Conservation (phyloP, 2,888 invertebrate species). For the Chaetogeoica ovagalla region DNA sequence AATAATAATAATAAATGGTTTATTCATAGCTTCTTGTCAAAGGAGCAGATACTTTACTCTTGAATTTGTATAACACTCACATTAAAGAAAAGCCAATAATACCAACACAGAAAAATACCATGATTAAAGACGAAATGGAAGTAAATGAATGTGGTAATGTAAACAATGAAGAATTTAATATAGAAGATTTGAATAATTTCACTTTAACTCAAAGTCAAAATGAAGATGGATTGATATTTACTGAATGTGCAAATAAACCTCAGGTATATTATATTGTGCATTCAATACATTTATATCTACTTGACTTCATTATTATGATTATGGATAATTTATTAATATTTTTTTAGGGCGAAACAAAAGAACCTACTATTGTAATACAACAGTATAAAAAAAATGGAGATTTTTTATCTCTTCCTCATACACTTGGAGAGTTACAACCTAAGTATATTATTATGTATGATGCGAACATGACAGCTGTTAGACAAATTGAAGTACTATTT, state of each 20-base stretch:
- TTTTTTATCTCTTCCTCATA: conserved; percentile 70
- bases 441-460: conserved; percentile 88
- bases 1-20: conserved; percentile 3
- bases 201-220: conserved; percentile 57
- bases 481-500: conserved; percentile 78
- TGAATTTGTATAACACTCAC: conserved; percentile 53
- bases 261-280: conserved; percentile 48
- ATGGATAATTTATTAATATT: conserved; percentile 29
- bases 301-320: no score
- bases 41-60: conserved; percentile 54
- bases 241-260: conserved; percentile 54
- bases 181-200: conserved; percentile 55
- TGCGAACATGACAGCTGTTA: conserved; percentile 80
- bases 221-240: conserved; percentile 55
- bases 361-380: conserved; percentile 74
- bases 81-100: conserved; percentile 45
- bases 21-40: conserved; percentile 53
- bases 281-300: not conserved
- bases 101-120: conserved; percentile 9
- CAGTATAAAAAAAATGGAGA: conserved; percentile 77
- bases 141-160: conserved; percentile 18
- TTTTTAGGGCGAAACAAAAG: conserved; percentile 68
- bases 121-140: conserved; percentile 32
- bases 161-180: conserved; percentile 56
- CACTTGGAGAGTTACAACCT: conserved; percentile 63